phyloP scores from a whole-genome alignment of 2,888 invertebrate species.

The Stratiomys singularior region DNA sequence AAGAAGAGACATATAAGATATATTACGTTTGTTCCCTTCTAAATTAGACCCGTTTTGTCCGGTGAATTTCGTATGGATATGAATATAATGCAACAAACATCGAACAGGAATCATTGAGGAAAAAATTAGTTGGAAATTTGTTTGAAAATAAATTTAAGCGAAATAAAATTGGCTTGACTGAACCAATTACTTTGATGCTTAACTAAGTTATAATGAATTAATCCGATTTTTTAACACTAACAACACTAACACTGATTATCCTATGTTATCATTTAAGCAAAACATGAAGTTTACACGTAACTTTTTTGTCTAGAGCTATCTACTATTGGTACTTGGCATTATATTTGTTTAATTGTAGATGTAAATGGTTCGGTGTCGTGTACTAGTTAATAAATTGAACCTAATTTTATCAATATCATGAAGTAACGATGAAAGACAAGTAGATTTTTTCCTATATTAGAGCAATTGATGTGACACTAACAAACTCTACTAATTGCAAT shows the following conservation, averaged over 20 bases:
- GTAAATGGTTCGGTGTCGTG: constrained; percentile 42
- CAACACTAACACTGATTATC: constrained; percentile 27
- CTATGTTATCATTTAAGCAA: constrained; percentile 1
- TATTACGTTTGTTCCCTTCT: constrained; percentile 30
- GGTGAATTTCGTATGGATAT: constrained; percentile 1
- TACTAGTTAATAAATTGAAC: constrained; percentile 36
- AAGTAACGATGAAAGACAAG: background rate
- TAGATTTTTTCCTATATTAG: constrained; percentile 11
- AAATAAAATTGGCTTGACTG: constrained; percentile 29
- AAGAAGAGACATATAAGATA: background rate
- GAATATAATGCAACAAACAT: constrained; percentile 17
- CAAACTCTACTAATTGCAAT: constrained; percentile 7
- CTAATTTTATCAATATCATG: background rate
- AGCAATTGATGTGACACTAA: constrained; percentile 20
- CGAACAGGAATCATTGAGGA: background rate
- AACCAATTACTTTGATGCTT: constrained; percentile 11
- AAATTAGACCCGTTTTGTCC: constrained; percentile 36
- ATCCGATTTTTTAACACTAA: constrained; percentile 12
- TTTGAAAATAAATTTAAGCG: background rate
- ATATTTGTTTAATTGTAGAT: constrained; percentile 39
- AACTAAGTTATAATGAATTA: constrained; percentile 11
- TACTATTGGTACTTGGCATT: constrained; percentile 40
- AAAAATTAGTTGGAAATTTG: background rate
- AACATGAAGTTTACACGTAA: background rate
- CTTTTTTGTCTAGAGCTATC: constrained; percentile 13